Base-by-base conservation (phyloP, 2,113 vertebrate species). In the Oreochromis aureus region DNA sequence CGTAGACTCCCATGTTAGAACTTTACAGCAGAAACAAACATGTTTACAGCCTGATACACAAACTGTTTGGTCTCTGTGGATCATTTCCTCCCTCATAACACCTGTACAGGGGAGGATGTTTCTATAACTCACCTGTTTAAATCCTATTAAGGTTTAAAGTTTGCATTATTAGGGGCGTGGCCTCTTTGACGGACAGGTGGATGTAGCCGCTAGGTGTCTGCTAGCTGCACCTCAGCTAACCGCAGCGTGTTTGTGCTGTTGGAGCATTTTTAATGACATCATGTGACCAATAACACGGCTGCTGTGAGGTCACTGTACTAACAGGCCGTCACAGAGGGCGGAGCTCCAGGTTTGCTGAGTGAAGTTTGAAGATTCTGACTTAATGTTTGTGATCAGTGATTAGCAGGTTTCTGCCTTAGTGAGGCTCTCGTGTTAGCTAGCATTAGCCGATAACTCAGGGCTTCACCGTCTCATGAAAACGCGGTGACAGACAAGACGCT, bases 101-200 rank as follows among this genome's bases (percentile, higher is more conserved):
- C 8, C 8, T 8, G 34, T 66, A 13, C 34, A 39, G 61, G 0
- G 3, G 19, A 66, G 34, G 61, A 39, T 8, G 19, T 66, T n/a
- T 66, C 19, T 39, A 13, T 66, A 39, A 2, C 61, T 66, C 34
- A 66, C 34, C 61, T 66, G 10, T 66, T 66, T 5, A 66, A 66
- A 3, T 66, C 34, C 6, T 66, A 22, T 66, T 66, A 66, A n/a
- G 2, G 34, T 66, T 66, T 39, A 66, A 66, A 66, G 34, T 66
- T 66, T 39, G 6, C 34, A 22, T 39, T 8, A 22, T 22, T 66
- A 13, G 61, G 34, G 34, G 61, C 10, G 10, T 39, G 61, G 61
- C 19, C 10, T 66, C 61, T 39, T 0, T 39, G 61, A 66, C 10
- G 0, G 1, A 8, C 61, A 66, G 61, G 61, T 0, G 19, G 61